Percentiles rank a stretch among this genome's conserved stretches.
These are phyloP conservation scores for Eupristina koningsbergeri DNA, from an alignment of 1,140 invertebrate species.

Conservation along the genomic window DNA sequence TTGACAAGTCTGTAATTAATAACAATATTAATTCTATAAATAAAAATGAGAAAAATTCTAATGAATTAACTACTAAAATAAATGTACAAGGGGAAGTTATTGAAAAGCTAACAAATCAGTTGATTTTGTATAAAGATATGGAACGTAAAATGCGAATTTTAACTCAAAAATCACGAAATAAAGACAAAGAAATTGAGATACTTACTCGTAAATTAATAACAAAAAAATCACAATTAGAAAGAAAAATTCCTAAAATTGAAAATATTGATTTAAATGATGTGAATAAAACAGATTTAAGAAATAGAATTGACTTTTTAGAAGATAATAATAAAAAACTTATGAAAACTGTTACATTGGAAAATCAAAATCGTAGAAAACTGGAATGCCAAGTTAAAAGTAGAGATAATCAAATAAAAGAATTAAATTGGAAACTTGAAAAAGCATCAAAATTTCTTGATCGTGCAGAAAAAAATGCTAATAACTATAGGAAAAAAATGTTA, in stretches of 20 bases:
- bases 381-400: conserved; percentile 62
- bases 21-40: conserved; percentile 37
- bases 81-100: conserved; percentile 63
- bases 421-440: conserved; percentile 69
- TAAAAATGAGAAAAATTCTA: conserved; percentile 6
- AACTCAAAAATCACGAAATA: conserved; percentile 52
- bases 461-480: conserved; percentile 67
- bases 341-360: conserved; percentile 60
- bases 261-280: conserved; percentile 16
- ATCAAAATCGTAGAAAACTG: conserved; percentile 61
- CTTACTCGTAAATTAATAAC: conserved; percentile 50
- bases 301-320: conserved; percentile 60
- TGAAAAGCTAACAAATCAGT: conserved; percentile 58
- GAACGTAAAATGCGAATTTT: conserved; percentile 55
- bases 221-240: conserved; percentile 43
- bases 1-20: conserved; percentile 25
- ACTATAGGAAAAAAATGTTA: conserved; percentile 64
- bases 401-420: conserved; percentile 67
- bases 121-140: conserved; percentile 61
- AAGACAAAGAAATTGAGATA: conserved; percentile 55
- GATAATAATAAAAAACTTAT: conserved; percentile 64
- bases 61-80: conserved; percentile 56
- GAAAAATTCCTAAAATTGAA: conserved; percentile 40
- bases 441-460: conserved; percentile 68
- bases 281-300: conserved; percentile 54